Conservation (phyloP, 2,797 vertebrate genomes). For the Glyptemys insculpta region DNA sequence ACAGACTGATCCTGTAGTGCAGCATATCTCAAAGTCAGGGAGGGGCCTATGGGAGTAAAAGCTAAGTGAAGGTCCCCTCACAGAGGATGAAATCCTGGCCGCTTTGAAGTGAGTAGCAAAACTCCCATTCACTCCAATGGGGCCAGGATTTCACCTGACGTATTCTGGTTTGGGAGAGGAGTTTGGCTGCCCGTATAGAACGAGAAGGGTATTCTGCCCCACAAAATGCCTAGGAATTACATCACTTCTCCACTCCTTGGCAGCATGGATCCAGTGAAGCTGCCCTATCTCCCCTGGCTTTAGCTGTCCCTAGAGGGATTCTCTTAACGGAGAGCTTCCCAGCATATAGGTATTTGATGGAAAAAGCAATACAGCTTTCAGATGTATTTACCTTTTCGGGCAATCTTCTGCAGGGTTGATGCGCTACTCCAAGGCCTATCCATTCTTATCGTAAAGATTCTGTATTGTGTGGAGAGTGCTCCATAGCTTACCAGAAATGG, state of each 20-base stretch:
- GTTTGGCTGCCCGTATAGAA: neutral
- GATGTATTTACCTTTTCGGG: neutral
- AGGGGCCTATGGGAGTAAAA: neutral
- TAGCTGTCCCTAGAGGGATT: neutral
- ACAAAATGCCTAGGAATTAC: neutral
- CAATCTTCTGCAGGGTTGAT: neutral
- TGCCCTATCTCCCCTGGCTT: neutral
- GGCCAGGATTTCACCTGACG: neutral
- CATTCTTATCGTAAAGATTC: neutral
- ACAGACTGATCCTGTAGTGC: neutral
- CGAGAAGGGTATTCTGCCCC: neutral
- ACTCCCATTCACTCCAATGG: neutral
- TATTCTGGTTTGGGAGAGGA: neutral
- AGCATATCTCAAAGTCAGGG: fast-evolving
- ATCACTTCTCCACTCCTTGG: neutral
- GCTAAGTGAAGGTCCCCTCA: neutral
- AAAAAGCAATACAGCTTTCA: fast-evolving
- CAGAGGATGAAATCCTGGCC: neutral
- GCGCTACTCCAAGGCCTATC: neutral
- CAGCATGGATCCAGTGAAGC: neutral
- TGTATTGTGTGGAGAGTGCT: neutral
- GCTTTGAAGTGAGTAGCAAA: neutral
- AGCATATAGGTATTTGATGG: fast-evolving
- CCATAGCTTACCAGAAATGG: neutral
- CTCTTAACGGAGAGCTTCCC: neutral